phyloP scores from a whole-genome alignment of 2,888 invertebrate genomes.

The Choreutis nemorana region DNA sequence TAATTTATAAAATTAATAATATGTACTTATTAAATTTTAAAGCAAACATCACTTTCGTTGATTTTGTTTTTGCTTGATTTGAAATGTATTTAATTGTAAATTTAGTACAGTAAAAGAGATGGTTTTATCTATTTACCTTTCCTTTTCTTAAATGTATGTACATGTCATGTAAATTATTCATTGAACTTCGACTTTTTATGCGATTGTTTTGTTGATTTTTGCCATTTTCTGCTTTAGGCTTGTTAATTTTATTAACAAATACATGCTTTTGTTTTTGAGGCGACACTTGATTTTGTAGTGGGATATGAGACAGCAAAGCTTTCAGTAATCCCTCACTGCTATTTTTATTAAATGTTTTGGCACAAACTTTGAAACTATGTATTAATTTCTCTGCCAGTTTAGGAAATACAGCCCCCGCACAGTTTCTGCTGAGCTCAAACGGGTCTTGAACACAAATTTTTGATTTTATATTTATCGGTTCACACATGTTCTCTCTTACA shows the following conservation, averaged over 20 bases:
- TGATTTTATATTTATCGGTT: slow-evolving; percentile 26
- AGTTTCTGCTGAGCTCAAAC: slow-evolving; percentile 64
- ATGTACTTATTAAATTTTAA: too few species aligned
- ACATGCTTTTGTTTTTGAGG: not conserved
- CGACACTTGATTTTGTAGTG: not conserved
- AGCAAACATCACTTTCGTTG: too few species aligned
- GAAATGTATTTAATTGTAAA: too few species aligned
- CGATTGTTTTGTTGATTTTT: too few species aligned
- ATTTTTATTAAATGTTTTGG: slow-evolving; percentile 10
- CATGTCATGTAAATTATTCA: too few species aligned
- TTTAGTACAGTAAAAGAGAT: too few species aligned
- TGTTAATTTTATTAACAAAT: not conserved
- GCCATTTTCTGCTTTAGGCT: too few species aligned
- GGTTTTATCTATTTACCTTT: too few species aligned
- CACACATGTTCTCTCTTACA: slow-evolving; percentile 16
- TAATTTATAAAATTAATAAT: too few species aligned
- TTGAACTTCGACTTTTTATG: too few species aligned
- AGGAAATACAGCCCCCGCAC: slow-evolving; percentile 26
- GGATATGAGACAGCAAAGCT: slow-evolving; percentile 2
- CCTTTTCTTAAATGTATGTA: too few species aligned
- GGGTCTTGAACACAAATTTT: slow-evolving; percentile 70
- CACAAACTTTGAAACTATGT: slow-evolving; percentile 13
- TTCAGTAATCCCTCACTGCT: slow-evolving; percentile 4
- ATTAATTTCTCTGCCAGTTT: slow-evolving; percentile 17
- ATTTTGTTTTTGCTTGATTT: too few species aligned